Percentiles rank a stretch among this genome's conserved stretches.
Conservation (phyloP, 2,888 invertebrate genomes). For the Lathronympha strigana region DNA sequence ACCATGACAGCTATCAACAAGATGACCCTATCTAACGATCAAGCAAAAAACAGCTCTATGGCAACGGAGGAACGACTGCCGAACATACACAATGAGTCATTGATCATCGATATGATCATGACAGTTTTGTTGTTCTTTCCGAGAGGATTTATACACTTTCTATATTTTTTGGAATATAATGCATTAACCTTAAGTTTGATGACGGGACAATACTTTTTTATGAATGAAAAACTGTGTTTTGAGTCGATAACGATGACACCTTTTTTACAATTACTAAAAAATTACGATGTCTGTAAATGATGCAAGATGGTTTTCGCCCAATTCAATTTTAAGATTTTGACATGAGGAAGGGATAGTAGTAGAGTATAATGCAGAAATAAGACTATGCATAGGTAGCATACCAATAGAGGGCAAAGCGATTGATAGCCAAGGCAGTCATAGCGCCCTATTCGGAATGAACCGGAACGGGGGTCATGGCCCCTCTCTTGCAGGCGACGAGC, state of each 20-base stretch:
- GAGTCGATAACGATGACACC: background rate
- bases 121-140: slow-evolving; percentile 19
- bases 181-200: background rate
- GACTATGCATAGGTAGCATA: no score
- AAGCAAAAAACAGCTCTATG: slow-evolving; percentile 18
- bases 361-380: no score
- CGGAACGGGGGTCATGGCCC: no score
- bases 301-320: background rate
- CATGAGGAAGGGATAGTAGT: background rate
- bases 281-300: background rate
- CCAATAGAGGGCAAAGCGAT: no score
- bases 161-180: slow-evolving; percentile 10
- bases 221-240: background rate
- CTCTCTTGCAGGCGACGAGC: no score
- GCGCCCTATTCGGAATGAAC: no score
- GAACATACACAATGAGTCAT: slow-evolving; percentile 9
- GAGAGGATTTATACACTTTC: background rate
- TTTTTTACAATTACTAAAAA: background rate
- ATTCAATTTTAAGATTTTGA: background rate
- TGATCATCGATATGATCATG: slow-evolving; percentile 22
- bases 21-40: slow-evolving; percentile 10
- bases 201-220: slow-evolving; percentile 12
- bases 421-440: no score
- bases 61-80: slow-evolving; percentile 9
- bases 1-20: slow-evolving; percentile 17